These are phyloP conservation scores for Oxyruncus cristatus DNA, from an alignment of 2,113 vertebrate species.

Conservation along the genomic window DNA sequence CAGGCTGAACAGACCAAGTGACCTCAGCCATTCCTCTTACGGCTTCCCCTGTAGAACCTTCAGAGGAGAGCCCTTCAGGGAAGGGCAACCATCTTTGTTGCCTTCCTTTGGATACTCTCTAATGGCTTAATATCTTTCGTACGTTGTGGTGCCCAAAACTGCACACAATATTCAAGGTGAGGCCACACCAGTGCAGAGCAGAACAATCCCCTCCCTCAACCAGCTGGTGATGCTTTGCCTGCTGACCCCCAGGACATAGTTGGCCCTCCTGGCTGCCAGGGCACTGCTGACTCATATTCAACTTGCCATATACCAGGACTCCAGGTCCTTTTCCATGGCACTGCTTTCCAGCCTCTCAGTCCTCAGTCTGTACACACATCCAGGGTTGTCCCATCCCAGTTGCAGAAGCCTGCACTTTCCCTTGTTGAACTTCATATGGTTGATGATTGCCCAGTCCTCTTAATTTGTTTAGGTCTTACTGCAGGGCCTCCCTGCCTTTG, in stretches of 20 bases:
- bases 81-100: neutral
- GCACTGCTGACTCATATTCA: neutral
- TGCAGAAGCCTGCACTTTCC: neutral
- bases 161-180: neutral
- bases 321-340: neutral
- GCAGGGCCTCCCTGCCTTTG: neutral
- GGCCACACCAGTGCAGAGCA: neutral
- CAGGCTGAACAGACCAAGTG: neutral
- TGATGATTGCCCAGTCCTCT: neutral
- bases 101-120: neutral
- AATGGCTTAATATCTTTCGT: neutral
- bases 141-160: neutral
- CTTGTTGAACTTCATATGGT: neutral
- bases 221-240: neutral
- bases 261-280: neutral
- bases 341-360: neutral
- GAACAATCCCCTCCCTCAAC: neutral
- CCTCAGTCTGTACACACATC: neutral
- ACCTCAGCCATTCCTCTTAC: neutral
- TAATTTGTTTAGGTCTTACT: neutral
- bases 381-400: neutral
- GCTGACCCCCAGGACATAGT: neutral
- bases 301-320: neutral
- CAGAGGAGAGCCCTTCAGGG: neutral
- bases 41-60: neutral